These are phyloP conservation scores for Gerris buenoi DNA, from an alignment of 1,140 invertebrate species.

Conservation along the genomic window DNA sequence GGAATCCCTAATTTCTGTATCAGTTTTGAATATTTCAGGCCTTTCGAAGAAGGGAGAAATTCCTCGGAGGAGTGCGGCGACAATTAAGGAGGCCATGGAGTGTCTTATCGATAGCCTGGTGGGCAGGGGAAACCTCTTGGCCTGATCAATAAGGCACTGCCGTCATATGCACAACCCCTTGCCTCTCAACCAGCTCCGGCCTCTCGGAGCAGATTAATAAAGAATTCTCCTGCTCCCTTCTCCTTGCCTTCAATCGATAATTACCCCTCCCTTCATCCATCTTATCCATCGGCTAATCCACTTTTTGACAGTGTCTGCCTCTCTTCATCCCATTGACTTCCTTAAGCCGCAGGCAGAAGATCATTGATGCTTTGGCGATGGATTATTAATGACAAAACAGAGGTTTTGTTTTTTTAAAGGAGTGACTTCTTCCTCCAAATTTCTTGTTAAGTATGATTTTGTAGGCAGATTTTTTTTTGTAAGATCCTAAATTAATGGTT, in stretches of 20 bases:
- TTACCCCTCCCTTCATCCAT: background rate
- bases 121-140: too few species aligned
- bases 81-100: background rate
- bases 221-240: too few species aligned
- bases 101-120: background rate
- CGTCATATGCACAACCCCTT: background rate
- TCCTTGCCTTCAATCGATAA: background rate
- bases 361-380: too few species aligned
- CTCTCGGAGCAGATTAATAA: background rate
- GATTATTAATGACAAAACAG: too few species aligned
- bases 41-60: background rate
- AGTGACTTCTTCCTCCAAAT: too few species aligned
- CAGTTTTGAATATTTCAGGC: background rate
- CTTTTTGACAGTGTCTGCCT: too few species aligned
- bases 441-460: too few species aligned
- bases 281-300: background rate
- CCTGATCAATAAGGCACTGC: background rate
- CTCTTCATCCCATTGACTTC: too few species aligned
- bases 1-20: background rate
- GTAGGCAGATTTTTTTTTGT: too few species aligned
- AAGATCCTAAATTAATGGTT: too few species aligned
- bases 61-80: background rate
- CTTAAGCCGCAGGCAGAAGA: too few species aligned
- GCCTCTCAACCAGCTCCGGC: background rate
- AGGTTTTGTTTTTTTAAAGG: too few species aligned